Conservation (phyloP, 1,140 invertebrate species). For the Coptotermes formosanus region DNA sequence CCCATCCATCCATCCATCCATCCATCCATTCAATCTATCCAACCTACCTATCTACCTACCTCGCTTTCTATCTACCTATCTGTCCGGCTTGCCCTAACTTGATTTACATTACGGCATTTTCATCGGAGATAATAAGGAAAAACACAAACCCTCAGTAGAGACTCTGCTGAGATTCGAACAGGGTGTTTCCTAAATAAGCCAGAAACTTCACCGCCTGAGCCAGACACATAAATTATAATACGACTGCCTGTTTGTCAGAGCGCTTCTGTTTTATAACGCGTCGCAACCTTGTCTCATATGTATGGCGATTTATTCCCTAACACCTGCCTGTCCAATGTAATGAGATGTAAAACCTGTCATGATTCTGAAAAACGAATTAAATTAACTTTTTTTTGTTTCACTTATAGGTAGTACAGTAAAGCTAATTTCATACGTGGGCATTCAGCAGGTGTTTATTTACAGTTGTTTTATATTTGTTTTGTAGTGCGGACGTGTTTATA, state of each 20-base stretch:
- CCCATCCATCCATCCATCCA: no score
- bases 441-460: background rate
- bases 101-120: no score
- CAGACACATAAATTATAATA: no score
- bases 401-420: background rate
- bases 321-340: background rate
- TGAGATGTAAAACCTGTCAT: background rate
- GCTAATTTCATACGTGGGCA: background rate
- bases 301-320: background rate
- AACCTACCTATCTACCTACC: no score
- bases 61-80: background rate
- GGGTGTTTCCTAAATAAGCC: no score
- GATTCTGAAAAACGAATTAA: background rate
- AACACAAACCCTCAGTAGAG: no score
- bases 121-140: no score
- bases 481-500: background rate
- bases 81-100: background rate
- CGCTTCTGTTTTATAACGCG: background rate
- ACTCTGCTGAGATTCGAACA: no score
- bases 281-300: background rate
- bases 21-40: no score
- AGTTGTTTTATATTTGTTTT: background rate
- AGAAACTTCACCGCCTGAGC: no score
- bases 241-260: no score
- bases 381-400: background rate